Conservation (phyloP, 2,113 vertebrate genomes). For the Pandion haliaetus region DNA sequence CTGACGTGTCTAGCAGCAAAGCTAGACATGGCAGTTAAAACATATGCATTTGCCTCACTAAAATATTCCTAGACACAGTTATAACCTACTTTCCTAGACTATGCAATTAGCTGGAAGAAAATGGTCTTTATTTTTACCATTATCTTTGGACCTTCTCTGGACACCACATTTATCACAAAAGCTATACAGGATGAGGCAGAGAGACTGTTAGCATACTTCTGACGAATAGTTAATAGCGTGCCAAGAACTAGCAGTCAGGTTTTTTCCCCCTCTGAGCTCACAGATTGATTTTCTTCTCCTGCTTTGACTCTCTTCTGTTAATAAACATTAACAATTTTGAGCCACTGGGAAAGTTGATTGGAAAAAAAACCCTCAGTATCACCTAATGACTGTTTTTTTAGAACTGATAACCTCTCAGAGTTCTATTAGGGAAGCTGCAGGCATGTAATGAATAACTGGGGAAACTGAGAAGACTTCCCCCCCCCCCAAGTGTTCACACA, state of each 20-base stretch:
- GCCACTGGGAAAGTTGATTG: background rate
- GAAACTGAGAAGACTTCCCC: background rate
- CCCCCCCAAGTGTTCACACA: background rate
- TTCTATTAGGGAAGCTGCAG: background rate
- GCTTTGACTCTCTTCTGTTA: background rate
- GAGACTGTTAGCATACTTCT: background rate
- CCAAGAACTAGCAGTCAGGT: background rate
- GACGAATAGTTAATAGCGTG: background rate
- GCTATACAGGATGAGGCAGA: background rate
- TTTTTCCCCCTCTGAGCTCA: background rate
- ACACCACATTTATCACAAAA: background rate
- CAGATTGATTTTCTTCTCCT: background rate
- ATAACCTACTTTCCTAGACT: background rate
- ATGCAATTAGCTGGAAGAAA: background rate
- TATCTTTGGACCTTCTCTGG: background rate
- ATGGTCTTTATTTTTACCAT: background rate
- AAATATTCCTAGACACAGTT: background rate
- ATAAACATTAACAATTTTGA: constrained; percentile 3
- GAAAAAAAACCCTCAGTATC: background rate
- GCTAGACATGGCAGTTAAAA: background rate
- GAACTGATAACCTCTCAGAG: background rate
- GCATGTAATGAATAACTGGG: background rate
- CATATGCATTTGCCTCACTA: background rate
- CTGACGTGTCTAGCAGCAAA: background rate
- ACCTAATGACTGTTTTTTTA: background rate